These are phyloP conservation scores for Drosophila mauritiana DNA, from an alignment of 1,140 invertebrate species.

Conservation along the genomic window DNA sequence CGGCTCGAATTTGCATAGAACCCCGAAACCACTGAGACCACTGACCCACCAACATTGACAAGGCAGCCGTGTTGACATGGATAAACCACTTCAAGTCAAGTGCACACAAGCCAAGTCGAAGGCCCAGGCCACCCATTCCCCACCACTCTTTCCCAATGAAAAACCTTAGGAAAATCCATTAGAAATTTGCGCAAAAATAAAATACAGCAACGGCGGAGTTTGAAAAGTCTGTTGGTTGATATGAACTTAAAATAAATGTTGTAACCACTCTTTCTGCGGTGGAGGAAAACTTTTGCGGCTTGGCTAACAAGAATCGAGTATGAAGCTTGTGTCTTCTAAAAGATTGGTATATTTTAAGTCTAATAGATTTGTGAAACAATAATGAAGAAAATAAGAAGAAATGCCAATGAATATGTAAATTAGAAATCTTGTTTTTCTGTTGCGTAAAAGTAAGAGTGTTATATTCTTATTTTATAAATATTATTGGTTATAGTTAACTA, in stretches of 20 bases:
- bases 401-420: too few relatives aligned
- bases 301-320: conserved; percentile 24
- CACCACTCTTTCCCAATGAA: neutral
- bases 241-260: conserved; percentile 52
- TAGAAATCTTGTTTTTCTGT: too few relatives aligned
- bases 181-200: conserved; percentile 36
- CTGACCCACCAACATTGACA: conserved; percentile 42
- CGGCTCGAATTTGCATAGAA: conserved; percentile 59
- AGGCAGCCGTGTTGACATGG: conserved; percentile 69
- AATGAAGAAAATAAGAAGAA: neutral
- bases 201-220: conserved; percentile 5
- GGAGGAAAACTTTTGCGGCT: conserved; percentile 29
- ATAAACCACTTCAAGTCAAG: conserved; percentile 74
- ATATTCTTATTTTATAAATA: too few relatives aligned
- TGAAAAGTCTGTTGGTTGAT: conserved; percentile 31
- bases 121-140: conserved; percentile 9
- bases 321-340: conserved; percentile 19
- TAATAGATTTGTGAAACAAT: conserved; percentile 9
- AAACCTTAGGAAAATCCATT: conserved; percentile 42
- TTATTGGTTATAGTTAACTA: too few relatives aligned
- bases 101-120: conserved; percentile 48
- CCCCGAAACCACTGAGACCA: conserved; percentile 20
- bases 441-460: too few relatives aligned
- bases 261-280: conserved; percentile 28
- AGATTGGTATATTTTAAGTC: conserved; percentile 16